phyloP scores from a whole-genome alignment of 2,888 invertebrate genomes.

The Operophtera brumata region DNA sequence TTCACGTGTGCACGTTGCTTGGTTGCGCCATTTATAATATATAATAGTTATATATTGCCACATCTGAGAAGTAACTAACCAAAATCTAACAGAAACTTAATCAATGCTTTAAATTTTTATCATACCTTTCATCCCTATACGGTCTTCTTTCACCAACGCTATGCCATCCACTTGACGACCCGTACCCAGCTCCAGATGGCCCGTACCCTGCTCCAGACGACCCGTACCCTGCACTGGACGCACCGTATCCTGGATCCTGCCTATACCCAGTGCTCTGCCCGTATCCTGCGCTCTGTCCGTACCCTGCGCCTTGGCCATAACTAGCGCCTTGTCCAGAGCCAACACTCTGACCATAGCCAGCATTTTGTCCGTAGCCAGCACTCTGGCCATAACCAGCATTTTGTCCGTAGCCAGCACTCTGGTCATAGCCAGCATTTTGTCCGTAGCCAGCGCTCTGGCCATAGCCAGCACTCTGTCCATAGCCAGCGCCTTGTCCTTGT shows the following conservation, averaged over 20 bases:
- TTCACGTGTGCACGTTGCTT: no score
- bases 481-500: slow-evolving; percentile 18
- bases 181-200: slow-evolving; percentile 29
- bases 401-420: slow-evolving; percentile 7
- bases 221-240: slow-evolving; percentile 11
- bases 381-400: slow-evolving; percentile 21
- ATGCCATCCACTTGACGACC: slow-evolving; percentile 63
- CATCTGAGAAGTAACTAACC: no score
- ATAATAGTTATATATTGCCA: no score
- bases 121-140: slow-evolving; percentile 68
- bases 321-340: slow-evolving; percentile 13
- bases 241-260: slow-evolving; percentile 37
- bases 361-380: slow-evolving; percentile 17
- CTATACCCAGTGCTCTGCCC: slow-evolving; percentile 24
- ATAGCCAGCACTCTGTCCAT: slow-evolving; percentile 20
- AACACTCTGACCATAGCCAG: slow-evolving; percentile 22
- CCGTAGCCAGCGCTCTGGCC: slow-evolving; percentile 21
- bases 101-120: no score
- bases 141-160: slow-evolving; percentile 68
- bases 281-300: slow-evolving; percentile 18
- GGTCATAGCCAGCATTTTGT: slow-evolving; percentile 9
- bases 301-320: slow-evolving; percentile 17
- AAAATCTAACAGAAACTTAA: no score
- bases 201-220: slow-evolving; percentile 9
- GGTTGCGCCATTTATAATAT: no score